These are phyloP conservation scores for Anastrepha obliqua DNA, from an alignment of 1,140 invertebrate species.

Conservation along the genomic window DNA sequence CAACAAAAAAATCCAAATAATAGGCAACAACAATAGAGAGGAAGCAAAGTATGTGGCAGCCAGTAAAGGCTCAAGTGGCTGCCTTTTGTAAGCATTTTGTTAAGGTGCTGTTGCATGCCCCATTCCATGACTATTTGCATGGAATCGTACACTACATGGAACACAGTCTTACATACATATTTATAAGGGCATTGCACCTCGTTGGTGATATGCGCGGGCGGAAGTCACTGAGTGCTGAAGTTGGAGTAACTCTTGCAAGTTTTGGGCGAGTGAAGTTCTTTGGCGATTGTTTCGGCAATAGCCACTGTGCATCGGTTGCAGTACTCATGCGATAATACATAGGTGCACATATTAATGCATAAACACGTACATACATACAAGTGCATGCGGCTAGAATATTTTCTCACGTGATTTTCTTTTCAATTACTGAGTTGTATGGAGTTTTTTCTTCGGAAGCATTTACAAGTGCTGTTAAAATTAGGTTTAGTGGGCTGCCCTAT, in stretches of 20 bases:
- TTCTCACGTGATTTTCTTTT: no score
- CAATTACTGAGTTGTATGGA: no score
- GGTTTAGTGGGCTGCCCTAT: no score
- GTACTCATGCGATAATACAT: no score
- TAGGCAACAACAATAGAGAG: constrained; percentile 7
- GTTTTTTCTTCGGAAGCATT: neutral
- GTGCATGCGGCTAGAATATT: no score
- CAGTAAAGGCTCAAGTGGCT: constrained; percentile 15
- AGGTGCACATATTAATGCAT: neutral
- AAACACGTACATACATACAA: neutral
- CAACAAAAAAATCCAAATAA: neutral
- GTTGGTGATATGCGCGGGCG: neutral
- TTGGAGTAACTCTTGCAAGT: neutral
- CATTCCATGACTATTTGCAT: constrained; percentile 13
- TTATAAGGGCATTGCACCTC: constrained; percentile 36
- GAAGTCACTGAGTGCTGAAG: neutral
- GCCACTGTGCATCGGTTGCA: neutral
- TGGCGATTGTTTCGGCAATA: neutral
- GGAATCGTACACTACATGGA: neutral
- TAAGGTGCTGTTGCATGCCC: neutral
- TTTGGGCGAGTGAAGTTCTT: neutral
- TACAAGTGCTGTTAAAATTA: no score
- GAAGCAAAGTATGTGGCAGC: neutral
- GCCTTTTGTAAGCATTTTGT: neutral
- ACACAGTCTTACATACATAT: neutral